Evolutionary conservation across 2,797 vertebrate genomes (phyloP).

Genomic region (Myoxocephalus aenaeus): DNA sequence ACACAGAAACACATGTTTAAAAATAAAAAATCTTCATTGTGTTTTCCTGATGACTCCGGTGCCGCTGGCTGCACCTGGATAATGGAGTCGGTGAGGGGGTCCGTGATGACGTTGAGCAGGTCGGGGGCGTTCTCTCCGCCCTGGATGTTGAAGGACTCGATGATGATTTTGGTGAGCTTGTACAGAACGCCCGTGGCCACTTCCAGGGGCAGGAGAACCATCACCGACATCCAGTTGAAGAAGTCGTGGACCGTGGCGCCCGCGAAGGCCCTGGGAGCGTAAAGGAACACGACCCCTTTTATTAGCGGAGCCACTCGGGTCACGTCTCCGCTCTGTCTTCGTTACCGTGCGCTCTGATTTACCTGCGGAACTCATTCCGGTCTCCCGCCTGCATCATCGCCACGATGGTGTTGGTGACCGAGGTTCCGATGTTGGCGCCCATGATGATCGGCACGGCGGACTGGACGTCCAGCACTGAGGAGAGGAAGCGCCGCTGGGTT

Average conservation of each 20-base stretch:
- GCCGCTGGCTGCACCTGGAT: conserved; percentile 85
- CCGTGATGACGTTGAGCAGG: conserved; percentile 96
- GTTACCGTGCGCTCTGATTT: conserved; percentile 21
- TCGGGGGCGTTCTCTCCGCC: conserved; percentile 91
- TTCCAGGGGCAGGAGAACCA: conserved; percentile 92
- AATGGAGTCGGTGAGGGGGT: conserved; percentile 93
- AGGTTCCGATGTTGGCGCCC: conserved; percentile 98
- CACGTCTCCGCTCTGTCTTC: background rate
- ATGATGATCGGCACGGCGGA: conserved; percentile 95
- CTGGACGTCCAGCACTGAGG: conserved; percentile 89
- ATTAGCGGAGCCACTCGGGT: conserved; percentile 28
- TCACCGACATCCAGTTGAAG: conserved; percentile 97
- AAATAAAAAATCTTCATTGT: too few relatives aligned
- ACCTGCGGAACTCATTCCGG: conserved; percentile 97
- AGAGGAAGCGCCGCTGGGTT: background rate
- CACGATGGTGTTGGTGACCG: conserved; percentile 97
- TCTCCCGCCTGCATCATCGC: conserved; percentile 97
- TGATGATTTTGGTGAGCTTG: conserved; percentile 85
- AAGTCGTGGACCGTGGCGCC: conserved; percentile 97
- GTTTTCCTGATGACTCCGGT: background rate
- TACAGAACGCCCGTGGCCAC: conserved; percentile 87
- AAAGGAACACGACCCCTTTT: background rate
- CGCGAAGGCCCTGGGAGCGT: conserved; percentile 89
- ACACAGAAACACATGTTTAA: background rate
- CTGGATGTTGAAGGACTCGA: conserved; percentile 90